phyloP scores from a whole-genome alignment of 2,888 invertebrate species.

The Meganola albula region DNA sequence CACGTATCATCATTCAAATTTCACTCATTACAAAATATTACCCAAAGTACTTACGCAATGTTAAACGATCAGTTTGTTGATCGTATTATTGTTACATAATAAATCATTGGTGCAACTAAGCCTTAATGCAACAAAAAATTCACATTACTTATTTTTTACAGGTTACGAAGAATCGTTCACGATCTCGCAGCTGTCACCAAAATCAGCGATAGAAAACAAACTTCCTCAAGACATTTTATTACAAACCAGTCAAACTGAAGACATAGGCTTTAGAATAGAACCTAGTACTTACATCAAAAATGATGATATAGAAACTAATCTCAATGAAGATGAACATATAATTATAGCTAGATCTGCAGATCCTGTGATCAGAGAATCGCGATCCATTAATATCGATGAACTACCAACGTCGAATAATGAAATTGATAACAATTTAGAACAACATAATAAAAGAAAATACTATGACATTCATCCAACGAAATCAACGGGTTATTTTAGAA shows the following conservation, averaged over 20 bases:
- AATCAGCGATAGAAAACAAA: slow-evolving; percentile 64
- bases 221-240: slow-evolving; percentile 39
- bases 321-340: slow-evolving; percentile 44
- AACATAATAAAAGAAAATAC: slow-evolving; percentile 66
- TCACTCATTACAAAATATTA: too few relatives aligned
- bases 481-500: slow-evolving; percentile 53
- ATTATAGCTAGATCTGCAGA: slow-evolving; percentile 76
- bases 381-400: slow-evolving; percentile 76
- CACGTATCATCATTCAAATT: too few relatives aligned
- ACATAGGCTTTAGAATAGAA: slow-evolving; percentile 59
- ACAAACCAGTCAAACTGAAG: slow-evolving; percentile 53
- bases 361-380: slow-evolving; percentile 59
- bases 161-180: slow-evolving; percentile 75
- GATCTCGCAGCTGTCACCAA: slow-evolving; percentile 84
- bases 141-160: slow-evolving; percentile 58
- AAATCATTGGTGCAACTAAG: too few relatives aligned
- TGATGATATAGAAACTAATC: slow-evolving; percentile 34
- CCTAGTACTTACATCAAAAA: slow-evolving; percentile 51
- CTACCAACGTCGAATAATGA: slow-evolving; percentile 75
- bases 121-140: too few relatives aligned
- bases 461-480: slow-evolving; percentile 77
- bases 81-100: too few relatives aligned
- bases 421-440: slow-evolving; percentile 77
- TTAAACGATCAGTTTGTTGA: too few relatives aligned
- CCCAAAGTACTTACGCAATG: too few relatives aligned